A percentile compares a stretch with the other conserved stretches of the same genome.
These are phyloP conservation scores for Watsonalla cultraria DNA, from an alignment of 2,888 invertebrate genomes.

Conservation along the genomic window DNA sequence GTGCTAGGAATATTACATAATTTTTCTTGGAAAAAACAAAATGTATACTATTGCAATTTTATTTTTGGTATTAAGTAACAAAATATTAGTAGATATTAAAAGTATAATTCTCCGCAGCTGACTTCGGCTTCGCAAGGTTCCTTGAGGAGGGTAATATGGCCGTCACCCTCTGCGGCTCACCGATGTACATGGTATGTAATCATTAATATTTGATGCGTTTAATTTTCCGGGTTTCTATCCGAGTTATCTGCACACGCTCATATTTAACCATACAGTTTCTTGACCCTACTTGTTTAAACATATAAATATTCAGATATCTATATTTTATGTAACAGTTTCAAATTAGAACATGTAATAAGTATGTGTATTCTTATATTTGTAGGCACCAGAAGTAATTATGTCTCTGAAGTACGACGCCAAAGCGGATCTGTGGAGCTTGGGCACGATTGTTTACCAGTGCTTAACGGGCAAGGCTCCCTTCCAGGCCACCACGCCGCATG, in stretches of 20 bases:
- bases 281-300: background rate
- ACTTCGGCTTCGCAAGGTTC: conserved; percentile 99
- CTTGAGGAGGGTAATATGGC: conserved; percentile 99
- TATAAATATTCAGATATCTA: too few species aligned
- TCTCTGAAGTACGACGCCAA: conserved; percentile 98
- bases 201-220: background rate
- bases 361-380: conserved; percentile 17
- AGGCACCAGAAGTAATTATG: conserved; percentile 99
- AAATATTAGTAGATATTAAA: too few species aligned
- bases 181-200: conserved; percentile 96
- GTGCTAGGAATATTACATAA: too few species aligned
- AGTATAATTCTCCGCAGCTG: conserved; percentile 80
- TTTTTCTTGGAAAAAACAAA: too few species aligned
- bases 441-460: conserved; percentile 99
- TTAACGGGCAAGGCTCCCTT: conserved; percentile 99
- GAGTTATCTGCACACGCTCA: background rate
- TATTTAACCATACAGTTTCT: too few species aligned
- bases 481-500: conserved; percentile 98
- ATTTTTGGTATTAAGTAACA: too few species aligned
- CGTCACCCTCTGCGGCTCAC: conserved; percentile 98
- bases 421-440: conserved; percentile 99
- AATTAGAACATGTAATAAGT: too few species aligned
- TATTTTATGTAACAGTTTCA: too few species aligned
- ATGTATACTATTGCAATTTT: too few species aligned
- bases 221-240: conserved; percentile 1